Conservation (phyloP, 1,140 invertebrate species). For the Drosophila simulans region DNA sequence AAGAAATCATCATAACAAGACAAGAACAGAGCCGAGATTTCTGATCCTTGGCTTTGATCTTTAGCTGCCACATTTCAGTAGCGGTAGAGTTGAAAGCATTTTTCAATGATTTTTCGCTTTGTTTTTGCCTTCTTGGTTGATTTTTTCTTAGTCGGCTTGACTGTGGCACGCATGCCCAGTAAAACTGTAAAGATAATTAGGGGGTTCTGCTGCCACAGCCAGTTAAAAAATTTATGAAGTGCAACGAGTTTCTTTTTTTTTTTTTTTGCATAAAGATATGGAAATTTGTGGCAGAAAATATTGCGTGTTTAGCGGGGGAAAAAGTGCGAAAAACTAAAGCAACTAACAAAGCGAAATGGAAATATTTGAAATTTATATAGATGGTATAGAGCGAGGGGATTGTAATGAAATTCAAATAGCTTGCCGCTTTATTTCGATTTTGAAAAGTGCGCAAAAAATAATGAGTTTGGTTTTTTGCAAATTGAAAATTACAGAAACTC, state of each 20-base stretch:
- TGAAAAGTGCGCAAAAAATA: conserved; percentile 58
- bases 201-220: conserved; percentile 38
- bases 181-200: conserved; percentile 73
- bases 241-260: conserved; percentile 62
- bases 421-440: conserved; percentile 19
- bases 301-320: conserved; percentile 52
- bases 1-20: conserved; percentile 78
- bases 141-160: conserved; percentile 9
- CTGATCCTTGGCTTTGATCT: conserved; percentile 81
- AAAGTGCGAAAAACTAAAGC: conserved; percentile 66
- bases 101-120: conserved; percentile 35
- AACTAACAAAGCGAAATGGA: conserved; percentile 65
- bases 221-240: conserved; percentile 82
- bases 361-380: conserved; percentile 52
- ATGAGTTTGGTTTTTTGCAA: conserved; percentile 69
- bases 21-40: conserved; percentile 54
- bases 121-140: neutral
- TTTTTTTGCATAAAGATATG: conserved; percentile 49
- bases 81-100: conserved; percentile 76
- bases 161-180: conserved; percentile 54
- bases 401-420: conserved; percentile 56
- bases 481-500: conserved; percentile 69
- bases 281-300: conserved; percentile 45
- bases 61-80: conserved; percentile 64
- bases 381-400: neutral